A percentile compares a stretch with the other conserved stretches of the same genome.
phyloP scores from a whole-genome alignment of 2,888 invertebrate species.

The Chymomyza fuscimana region DNA sequence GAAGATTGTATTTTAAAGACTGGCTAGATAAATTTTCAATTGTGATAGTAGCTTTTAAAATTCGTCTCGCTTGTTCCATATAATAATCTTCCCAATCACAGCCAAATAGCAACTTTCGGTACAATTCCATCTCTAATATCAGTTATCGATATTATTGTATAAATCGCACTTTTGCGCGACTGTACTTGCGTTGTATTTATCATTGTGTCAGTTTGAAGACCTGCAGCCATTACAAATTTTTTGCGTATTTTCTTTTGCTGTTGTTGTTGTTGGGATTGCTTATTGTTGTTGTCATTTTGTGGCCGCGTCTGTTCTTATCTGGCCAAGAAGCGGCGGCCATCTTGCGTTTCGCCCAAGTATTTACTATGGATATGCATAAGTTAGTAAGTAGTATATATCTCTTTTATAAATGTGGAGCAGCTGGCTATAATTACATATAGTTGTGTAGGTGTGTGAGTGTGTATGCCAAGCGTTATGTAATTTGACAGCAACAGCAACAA shows the following conservation, averaged over 20 bases:
- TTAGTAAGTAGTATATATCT: neutral
- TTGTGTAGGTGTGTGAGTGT: slow-evolving; percentile 16
- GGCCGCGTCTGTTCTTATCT: neutral
- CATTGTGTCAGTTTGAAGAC: neutral
- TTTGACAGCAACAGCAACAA: slow-evolving; percentile 15
- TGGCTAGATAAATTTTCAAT: no score
- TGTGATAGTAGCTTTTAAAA: no score
- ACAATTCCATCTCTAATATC: no score
- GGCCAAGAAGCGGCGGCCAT: neutral
- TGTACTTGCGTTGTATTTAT: neutral
- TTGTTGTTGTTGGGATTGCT: neutral
- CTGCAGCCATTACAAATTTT: neutral
- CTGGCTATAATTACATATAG: slow-evolving; percentile 61
- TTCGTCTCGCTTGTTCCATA: no score
- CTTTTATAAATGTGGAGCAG: slow-evolving; percentile 57
- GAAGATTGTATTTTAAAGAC: no score
- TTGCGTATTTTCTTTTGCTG: slow-evolving; percentile 20
- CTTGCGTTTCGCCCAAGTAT: neutral
- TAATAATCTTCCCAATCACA: no score
- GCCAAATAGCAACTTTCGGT: no score
- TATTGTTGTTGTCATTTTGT: neutral
- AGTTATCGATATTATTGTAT: no score
- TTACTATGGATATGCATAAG: neutral
- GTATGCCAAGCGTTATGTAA: slow-evolving; percentile 55
- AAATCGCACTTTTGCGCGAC: neutral